Conservation (phyloP, 2,113 vertebrate genomes). For the Ariopsis seemanni region DNA sequence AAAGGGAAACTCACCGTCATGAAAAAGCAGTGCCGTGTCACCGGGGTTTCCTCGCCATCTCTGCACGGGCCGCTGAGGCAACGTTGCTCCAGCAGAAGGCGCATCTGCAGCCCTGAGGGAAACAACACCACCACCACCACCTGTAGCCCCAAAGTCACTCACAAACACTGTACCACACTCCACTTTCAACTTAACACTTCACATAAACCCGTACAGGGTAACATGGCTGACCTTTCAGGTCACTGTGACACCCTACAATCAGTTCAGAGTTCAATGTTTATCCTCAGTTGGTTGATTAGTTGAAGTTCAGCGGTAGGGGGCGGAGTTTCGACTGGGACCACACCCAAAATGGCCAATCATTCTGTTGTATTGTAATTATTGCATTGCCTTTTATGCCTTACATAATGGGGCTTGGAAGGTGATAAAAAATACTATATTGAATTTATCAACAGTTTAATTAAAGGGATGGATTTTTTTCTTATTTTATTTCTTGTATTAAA, state of each 20-base stretch:
- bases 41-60: conserved; percentile 99
- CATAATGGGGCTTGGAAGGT: neutral
- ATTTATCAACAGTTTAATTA: neutral
- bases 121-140: conserved; percentile 52
- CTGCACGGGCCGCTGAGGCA: conserved; percentile 92
- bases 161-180: neutral
- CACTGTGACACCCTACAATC: neutral
- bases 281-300: conserved; percentile 15
- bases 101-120: conserved; percentile 53
- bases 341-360: conserved; percentile 56
- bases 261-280: neutral
- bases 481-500: neutral
- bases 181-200: neutral
- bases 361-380: neutral
- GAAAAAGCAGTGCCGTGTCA: conserved; percentile 99
- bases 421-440: neutral
- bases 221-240: neutral
- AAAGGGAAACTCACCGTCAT: conserved; percentile 99
- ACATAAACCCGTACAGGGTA: neutral
- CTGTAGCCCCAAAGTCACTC: conserved; percentile 37
- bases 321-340: conserved; percentile 62
- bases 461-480: neutral
- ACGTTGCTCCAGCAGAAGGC: conserved; percentile 68
- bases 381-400: neutral
- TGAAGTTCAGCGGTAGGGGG: conserved; percentile 62